Evolutionary conservation across 2,797 vertebrate genomes (phyloP).

Genomic region (Arctocebus calabarensis): DNA sequence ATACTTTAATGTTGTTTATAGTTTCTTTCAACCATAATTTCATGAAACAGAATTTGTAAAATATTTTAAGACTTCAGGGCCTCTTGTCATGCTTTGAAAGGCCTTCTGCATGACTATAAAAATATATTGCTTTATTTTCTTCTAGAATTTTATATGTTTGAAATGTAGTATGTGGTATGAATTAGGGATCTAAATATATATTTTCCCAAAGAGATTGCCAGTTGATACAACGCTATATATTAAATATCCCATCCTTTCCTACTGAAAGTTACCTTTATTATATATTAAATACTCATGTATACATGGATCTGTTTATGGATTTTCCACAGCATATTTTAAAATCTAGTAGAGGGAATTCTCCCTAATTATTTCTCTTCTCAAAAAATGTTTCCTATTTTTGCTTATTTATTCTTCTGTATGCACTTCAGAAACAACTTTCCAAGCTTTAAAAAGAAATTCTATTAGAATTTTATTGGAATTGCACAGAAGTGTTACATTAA

Average conservation of each 20-base stretch:
- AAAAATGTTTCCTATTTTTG: slow-evolving; percentile 44
- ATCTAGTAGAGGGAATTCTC: background rate
- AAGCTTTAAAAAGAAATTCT: slow-evolving; percentile 20
- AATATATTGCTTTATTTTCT: slow-evolving; percentile 70
- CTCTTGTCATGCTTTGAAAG: slow-evolving; percentile 71
- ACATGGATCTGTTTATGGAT: background rate
- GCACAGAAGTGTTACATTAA: background rate
- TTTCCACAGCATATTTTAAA: slow-evolving; percentile 1
- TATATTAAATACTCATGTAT: background rate
- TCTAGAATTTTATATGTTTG: slow-evolving; percentile 60
- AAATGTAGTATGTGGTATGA: slow-evolving; percentile 60
- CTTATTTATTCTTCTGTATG: slow-evolving; percentile 12
- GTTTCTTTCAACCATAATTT: slow-evolving; percentile 62
- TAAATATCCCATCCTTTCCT: background rate
- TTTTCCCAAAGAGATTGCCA: slow-evolving; percentile 54
- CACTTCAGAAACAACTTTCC: slow-evolving; percentile 35
- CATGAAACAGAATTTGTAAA: slow-evolving; percentile 66
- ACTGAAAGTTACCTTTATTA: slow-evolving; percentile 1
- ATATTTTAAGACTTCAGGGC: slow-evolving; percentile 62
- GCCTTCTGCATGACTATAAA: slow-evolving; percentile 58
- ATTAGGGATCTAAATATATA: slow-evolving; percentile 34
- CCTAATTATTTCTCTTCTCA: slow-evolving; percentile 22
- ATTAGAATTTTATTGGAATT: background rate
- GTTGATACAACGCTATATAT: slow-evolving; percentile 7
- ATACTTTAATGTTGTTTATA: slow-evolving; percentile 68